These are phyloP conservation scores for Diarsia brunnea DNA, from an alignment of 2,888 invertebrate species.

Conservation along the genomic window DNA sequence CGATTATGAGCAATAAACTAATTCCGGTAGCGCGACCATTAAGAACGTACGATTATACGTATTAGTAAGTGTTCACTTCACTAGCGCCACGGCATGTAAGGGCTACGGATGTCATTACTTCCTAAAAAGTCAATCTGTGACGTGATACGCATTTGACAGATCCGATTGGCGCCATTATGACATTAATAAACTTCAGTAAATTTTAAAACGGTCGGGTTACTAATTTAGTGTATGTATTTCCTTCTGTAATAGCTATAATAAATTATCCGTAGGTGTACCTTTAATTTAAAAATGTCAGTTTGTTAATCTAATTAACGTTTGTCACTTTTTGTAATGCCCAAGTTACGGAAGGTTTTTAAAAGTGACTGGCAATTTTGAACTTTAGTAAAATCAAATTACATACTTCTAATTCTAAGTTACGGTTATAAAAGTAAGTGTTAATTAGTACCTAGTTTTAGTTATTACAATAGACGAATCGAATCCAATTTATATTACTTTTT, in stretches of 20 bases:
- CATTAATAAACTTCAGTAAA: constrained; percentile 8
- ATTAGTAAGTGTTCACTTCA: constrained; percentile 72
- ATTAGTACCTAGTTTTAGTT: background rate
- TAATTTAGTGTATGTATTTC: constrained; percentile 34
- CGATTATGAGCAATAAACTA: constrained; percentile 89
- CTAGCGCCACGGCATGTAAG: constrained; percentile 58
- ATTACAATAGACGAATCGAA: background rate
- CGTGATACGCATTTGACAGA: constrained; percentile 60
- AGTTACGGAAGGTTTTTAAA: background rate
- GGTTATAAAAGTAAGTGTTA: background rate
- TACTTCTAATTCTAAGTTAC: background rate
- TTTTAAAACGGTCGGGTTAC: constrained; percentile 11
- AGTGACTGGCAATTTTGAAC: background rate
- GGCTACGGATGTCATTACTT: constrained; percentile 65
- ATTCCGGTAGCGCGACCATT: constrained; percentile 88
- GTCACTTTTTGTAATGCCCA: constrained; percentile 16
- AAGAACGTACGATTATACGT: constrained; percentile 82
- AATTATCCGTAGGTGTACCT: constrained; percentile 19
- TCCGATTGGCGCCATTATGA: constrained; percentile 56
- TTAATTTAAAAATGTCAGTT: constrained; percentile 15
- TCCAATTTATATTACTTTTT: too few relatives aligned
- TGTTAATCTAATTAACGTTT: constrained; percentile 31
- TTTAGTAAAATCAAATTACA: background rate
- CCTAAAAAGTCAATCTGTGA: constrained; percentile 50
- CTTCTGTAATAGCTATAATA: constrained; percentile 16